A percentile compares a stretch with the other conserved stretches of the same genome.
These are phyloP conservation scores for Megaustenia siamemsis DNA, from an alignment of 2,888 invertebrate species.

Conservation along the genomic window DNA sequence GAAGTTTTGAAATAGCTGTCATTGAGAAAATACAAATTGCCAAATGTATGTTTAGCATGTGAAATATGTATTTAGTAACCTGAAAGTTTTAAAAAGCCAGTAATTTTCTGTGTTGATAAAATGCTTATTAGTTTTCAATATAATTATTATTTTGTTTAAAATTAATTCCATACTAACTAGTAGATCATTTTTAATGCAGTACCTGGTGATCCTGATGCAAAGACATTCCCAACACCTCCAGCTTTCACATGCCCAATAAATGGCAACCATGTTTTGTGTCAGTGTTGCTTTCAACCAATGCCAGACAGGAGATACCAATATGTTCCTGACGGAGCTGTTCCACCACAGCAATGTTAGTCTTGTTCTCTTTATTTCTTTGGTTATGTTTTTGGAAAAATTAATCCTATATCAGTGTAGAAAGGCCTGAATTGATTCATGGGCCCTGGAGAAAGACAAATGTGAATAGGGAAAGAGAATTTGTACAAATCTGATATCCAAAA, in stretches of 20 bases:
- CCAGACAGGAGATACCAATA: slow-evolving; percentile 70
- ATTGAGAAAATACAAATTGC: too few relatives aligned
- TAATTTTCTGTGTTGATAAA: neutral
- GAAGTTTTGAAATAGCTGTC: too few relatives aligned
- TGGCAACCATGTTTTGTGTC: slow-evolving; percentile 75
- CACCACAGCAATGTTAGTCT: slow-evolving; percentile 72
- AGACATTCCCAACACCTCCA: slow-evolving; percentile 63
- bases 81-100: too few relatives aligned
- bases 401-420: too few relatives aligned
- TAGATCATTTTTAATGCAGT: neutral
- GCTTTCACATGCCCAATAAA: slow-evolving; percentile 64
- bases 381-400: too few relatives aligned
- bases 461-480: too few relatives aligned
- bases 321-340: slow-evolving; percentile 49
- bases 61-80: too few relatives aligned
- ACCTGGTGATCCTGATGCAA: slow-evolving; percentile 59
- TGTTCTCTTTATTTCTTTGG: too few relatives aligned
- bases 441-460: too few relatives aligned
- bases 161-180: neutral
- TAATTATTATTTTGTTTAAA: neutral
- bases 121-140: neutral
- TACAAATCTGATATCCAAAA: too few relatives aligned
- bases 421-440: too few relatives aligned
- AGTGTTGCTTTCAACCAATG: slow-evolving; percentile 78
- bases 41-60: too few relatives aligned